A percentile compares a stretch with the other conserved stretches of the same genome.
These are phyloP conservation scores for Pseudococcus longispinus DNA, from an alignment of 2,888 invertebrate species.

Conservation along the genomic window DNA sequence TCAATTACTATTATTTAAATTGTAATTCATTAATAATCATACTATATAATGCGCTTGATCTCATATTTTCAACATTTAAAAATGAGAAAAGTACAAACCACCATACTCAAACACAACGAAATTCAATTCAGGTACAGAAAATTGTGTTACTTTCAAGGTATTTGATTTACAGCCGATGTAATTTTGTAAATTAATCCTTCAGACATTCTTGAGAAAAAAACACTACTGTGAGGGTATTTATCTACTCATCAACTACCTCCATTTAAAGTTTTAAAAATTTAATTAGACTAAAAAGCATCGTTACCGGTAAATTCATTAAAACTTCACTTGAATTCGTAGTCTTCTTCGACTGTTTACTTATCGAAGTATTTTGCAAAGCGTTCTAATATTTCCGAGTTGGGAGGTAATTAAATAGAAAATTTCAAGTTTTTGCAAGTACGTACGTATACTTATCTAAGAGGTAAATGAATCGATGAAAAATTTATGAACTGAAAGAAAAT, in stretches of 20 bases:
- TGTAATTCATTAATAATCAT: too few species aligned
- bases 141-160: not conserved
- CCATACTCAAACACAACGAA: too few species aligned
- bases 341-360: constrained; percentile 5
- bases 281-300: constrained; percentile 15
- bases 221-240: not conserved
- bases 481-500: not conserved
- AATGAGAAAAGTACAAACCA: too few species aligned
- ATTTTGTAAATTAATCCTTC: not conserved
- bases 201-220: not conserved
- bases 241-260: not conserved
- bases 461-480: not conserved
- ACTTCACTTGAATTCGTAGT: not conserved
- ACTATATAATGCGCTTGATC: too few species aligned
- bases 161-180: not conserved
- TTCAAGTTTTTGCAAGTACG: not conserved
- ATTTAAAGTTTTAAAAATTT: constrained; percentile 24
- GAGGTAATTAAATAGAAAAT: not conserved
- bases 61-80: too few species aligned
- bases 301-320: constrained; percentile 3
- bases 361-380: not conserved
- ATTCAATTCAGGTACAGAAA: too few species aligned
- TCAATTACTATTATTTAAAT: too few species aligned
- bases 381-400: not conserved
- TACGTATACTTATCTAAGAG: not conserved